These are phyloP conservation scores for Alaudala cheleensis DNA, from an alignment of 2,113 vertebrate genomes.

Conservation along the genomic window DNA sequence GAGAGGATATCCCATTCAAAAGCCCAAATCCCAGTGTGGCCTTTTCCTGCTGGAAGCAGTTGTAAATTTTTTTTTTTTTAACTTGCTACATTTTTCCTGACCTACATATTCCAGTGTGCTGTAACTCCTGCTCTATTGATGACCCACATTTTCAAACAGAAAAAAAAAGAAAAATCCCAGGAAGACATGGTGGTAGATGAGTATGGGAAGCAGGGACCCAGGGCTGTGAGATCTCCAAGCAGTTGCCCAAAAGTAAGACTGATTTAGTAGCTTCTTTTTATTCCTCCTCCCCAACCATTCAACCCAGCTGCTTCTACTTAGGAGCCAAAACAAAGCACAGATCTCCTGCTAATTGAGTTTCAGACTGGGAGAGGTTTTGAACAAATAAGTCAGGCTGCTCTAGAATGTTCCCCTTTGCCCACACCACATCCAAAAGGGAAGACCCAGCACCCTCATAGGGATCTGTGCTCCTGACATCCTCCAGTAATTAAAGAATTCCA, in stretches of 20 bases:
- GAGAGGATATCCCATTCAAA: slow-evolving; percentile 58
- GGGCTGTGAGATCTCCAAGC: neutral
- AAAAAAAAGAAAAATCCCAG: neutral
- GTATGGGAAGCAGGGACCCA: neutral
- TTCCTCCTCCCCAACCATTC: neutral
- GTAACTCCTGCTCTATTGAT: neutral
- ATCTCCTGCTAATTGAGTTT: slow-evolving; percentile 14
- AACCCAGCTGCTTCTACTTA: slow-evolving; percentile 31
- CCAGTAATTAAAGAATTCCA: neutral
- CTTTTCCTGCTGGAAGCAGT: slow-evolving; percentile 36
- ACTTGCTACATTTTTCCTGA: slow-evolving; percentile 34
- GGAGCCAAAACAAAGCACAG: neutral
- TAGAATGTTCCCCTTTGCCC: neutral
- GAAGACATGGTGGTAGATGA: neutral
- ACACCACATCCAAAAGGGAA: neutral
- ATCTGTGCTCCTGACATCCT: neutral
- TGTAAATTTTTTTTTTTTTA: neutral
- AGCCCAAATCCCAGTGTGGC: slow-evolving; percentile 25
- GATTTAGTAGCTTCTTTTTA: neutral
- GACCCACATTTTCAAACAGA: slow-evolving; percentile 21
- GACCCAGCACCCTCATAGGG: neutral
- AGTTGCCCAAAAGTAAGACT: neutral
- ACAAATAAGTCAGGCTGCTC: neutral
- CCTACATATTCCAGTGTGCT: slow-evolving; percentile 7
- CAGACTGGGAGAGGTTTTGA: neutral